Evolutionary conservation across 2,888 invertebrate species (phyloP), one percentile per base, ranked within the genome.

Genomic region (Dicranocentrus wangi): DNA sequence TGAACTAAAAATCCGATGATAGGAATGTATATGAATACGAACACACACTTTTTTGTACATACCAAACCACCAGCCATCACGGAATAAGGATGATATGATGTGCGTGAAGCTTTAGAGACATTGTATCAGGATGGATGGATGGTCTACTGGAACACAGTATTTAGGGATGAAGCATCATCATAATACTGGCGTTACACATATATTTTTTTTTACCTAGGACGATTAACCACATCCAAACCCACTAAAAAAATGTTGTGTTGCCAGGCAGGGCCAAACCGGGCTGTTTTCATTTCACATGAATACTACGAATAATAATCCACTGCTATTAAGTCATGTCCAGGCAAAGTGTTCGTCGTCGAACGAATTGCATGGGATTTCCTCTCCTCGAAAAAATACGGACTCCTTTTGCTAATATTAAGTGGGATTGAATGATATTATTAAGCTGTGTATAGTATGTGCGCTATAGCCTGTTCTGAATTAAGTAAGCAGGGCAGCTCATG

Each of bases 1-100:
- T 75, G 75, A 75, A 75, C 75, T 66, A 75, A 75, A 75, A 75
- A 55, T 58, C 75, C 58, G 55, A 75, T 58, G 55, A 73, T 32
- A 65, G 32, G 32, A 32, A 32, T 32, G 32, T 32, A 32, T n/a
- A 51, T 21, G 1, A 2, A 19, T 51, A 51, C n/a, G n/a, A n/a
- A n/a, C 32, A 32, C 32, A 32, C n/a, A n/a, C n/a, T n/a, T n/a
- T n/a, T n/a, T n/a, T n/a, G n/a, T 32, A 32, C 32, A 32, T 32
- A 32, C 32, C 3, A 32, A 32, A 10, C 32, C 10, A 32, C 32
- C 32, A 32, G 32, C 10, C 32, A 32, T 32, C 32, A 10, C 32
- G 32, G 32, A 32, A 32, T 32, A 32, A 32, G 32, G 10, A 32
- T 32, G 32, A 32, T 32, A 32, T 7, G 32, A 32, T 32, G 10